Base-by-base conservation (phyloP, 2,797 vertebrate species). In the Periophthalmus magnuspinnatus region DNA sequence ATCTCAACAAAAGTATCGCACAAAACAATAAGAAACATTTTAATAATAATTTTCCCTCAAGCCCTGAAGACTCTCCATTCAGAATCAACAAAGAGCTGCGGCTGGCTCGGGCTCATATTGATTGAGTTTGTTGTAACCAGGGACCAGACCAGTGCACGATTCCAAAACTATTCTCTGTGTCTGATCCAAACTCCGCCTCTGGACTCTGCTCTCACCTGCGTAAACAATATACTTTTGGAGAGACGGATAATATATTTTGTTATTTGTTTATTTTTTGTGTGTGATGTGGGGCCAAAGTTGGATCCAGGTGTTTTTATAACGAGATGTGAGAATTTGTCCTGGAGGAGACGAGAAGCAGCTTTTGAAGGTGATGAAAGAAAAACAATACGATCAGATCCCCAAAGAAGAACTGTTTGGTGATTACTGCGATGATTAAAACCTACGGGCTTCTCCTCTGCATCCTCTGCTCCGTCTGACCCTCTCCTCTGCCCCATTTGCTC, bases 351-450 rank as follows among this genome's bases (percentile, higher is more conserved):
- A 45, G 76, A 90, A 77, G 88, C 86, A 86, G 82, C 86, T 89
- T 93, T 93, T 92, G 88, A 93, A 91, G 90, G 91, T 83, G 75
- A 75, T 86, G 83, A 81, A 84, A 91, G 84, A 92, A 91, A 88
- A 91, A 91, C 89, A 90, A 85, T 85, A 80, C 77, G 81, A 87
- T 69, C 81, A 74, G 81, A 77, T 82, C 83, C 79, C 74, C 66
- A 14, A 78, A 82, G 82, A 56, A 86, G 66, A 68, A 67, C 80
- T 61, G 80, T 84, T 82, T 83, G 86, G 88, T 93, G 90, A 92
- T 93, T 89, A 92, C 80, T 85, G 81, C 79, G 85, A 77, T 78
- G 81, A 91, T 92, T 91, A 91, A 86, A 81, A 87, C 90, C 84
- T 84, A 84, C 82, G 22, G 54, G 22, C 13, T 45, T 45, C 41